A percentile compares a stretch with the other conserved stretches of the same genome.
These are phyloP conservation scores for Neoascia interrupta DNA, from an alignment of 2,888 invertebrate species.

Conservation along the genomic window DNA sequence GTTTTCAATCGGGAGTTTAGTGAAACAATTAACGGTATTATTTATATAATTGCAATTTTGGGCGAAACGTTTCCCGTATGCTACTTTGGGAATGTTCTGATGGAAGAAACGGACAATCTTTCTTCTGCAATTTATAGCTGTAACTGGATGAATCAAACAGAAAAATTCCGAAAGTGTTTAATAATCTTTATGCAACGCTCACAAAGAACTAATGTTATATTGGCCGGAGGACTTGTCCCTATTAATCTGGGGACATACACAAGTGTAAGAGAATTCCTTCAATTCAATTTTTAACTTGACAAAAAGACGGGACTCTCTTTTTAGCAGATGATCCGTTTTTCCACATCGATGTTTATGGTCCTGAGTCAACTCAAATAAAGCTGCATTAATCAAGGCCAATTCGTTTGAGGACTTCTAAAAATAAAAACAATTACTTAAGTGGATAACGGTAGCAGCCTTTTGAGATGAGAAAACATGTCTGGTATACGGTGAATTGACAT, in stretches of 20 bases:
- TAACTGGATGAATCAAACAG: constrained; percentile 35
- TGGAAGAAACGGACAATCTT: constrained; percentile 8
- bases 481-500: too few species aligned
- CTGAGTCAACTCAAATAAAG: too few species aligned
- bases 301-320: too few species aligned
- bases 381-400: too few species aligned
- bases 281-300: too few species aligned
- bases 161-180: constrained; percentile 14
- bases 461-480: too few species aligned
- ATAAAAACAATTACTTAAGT: too few species aligned
- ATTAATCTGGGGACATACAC: constrained; percentile 33
- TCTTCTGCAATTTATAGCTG: constrained; percentile 25
- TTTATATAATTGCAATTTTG: background rate
- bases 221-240: constrained; percentile 29
- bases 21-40: constrained; percentile 2
- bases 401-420: too few species aligned
- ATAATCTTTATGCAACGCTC: constrained; percentile 51
- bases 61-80: constrained; percentile 34
- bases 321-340: too few species aligned
- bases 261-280: too few species aligned
- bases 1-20: constrained; percentile 4
- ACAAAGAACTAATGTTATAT: constrained; percentile 4
- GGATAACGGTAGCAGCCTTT: too few species aligned
- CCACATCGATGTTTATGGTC: too few species aligned
- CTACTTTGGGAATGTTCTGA: constrained; percentile 30